Percentiles rank a stretch among this genome's conserved stretches.
These are phyloP conservation scores for Campopleginae sp. DNA, from an alignment of 2,888 invertebrate species.

Conservation along the genomic window DNA sequence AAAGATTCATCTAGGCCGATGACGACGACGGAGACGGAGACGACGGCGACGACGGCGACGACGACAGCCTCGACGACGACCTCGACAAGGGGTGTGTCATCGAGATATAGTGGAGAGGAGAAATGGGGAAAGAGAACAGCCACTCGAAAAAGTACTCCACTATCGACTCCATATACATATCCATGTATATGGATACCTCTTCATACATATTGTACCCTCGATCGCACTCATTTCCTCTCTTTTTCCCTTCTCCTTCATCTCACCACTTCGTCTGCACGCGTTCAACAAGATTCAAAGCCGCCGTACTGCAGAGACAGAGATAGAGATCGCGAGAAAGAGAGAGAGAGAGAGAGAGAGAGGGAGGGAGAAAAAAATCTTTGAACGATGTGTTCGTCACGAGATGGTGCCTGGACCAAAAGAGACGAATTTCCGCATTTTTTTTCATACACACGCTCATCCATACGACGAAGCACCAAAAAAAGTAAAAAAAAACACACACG, in stretches of 20 bases:
- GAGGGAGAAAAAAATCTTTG: neutral
- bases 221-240: constrained; percentile 17
- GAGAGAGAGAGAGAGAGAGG: neutral
- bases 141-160: constrained; percentile 68
- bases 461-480: neutral
- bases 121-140: constrained; percentile 55
- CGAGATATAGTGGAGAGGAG: constrained; percentile 62
- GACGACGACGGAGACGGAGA: constrained; percentile 40
- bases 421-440: constrained; percentile 36
- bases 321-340: neutral
- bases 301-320: neutral
- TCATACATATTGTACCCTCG: constrained; percentile 6
- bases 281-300: constrained; percentile 32
- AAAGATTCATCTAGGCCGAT: constrained; percentile 63
- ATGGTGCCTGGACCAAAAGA: constrained; percentile 32
- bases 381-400: constrained; percentile 31
- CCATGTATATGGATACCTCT: neutral
- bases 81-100: constrained; percentile 60
- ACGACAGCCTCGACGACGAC: constrained; percentile 14
- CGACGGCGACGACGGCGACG: constrained; percentile 30
- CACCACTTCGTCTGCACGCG: neutral
- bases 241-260: constrained; percentile 6
- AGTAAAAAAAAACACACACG: neutral
- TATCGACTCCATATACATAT: constrained; percentile 57
- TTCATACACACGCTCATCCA: constrained; percentile 20